phyloP scores from a whole-genome alignment of 2,113 vertebrate species.

The Paedocypris sp. region DNA sequence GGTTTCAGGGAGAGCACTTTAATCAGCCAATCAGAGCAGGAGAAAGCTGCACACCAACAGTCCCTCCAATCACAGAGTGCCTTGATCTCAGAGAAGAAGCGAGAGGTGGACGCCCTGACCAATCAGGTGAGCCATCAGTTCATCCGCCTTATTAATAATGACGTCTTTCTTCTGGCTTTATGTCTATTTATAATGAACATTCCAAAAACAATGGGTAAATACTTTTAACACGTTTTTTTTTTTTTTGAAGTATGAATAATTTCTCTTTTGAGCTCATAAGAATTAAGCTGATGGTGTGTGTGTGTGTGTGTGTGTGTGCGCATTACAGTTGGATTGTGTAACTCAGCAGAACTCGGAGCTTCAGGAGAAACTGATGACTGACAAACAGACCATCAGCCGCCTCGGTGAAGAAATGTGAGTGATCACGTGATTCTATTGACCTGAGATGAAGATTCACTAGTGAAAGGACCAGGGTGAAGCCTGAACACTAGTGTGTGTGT shows the following conservation, averaged over 20 bases:
- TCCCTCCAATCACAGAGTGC: slow-evolving; percentile 78
- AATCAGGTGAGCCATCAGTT: slow-evolving; percentile 66
- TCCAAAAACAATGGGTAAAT: no score
- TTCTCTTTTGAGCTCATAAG: background rate
- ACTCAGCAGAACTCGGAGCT: slow-evolving; percentile 73
- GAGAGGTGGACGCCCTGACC: slow-evolving; percentile 75
- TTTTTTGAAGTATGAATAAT: no score
- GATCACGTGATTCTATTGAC: background rate
- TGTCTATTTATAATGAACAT: no score
- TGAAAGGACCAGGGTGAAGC: no score
- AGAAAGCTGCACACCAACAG: slow-evolving; percentile 76
- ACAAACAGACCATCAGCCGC: slow-evolving; percentile 69
- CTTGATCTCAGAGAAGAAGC: slow-evolving; percentile 83
- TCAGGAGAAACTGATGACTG: slow-evolving; percentile 67
- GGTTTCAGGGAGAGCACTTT: slow-evolving; percentile 76
- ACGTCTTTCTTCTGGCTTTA: no score
- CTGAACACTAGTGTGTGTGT: no score
- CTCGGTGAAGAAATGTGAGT: slow-evolving; percentile 82
- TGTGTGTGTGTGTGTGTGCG: background rate
- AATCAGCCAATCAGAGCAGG: slow-evolving; percentile 75
- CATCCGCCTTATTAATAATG: no score
- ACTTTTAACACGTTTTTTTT: no score
- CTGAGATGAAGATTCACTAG: background rate
- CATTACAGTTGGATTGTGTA: slow-evolving; percentile 67
- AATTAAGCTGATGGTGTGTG: background rate